Evolutionary conservation across 2,797 vertebrate genomes (phyloP).

Genomic region (Orestias chungarensis): DNA sequence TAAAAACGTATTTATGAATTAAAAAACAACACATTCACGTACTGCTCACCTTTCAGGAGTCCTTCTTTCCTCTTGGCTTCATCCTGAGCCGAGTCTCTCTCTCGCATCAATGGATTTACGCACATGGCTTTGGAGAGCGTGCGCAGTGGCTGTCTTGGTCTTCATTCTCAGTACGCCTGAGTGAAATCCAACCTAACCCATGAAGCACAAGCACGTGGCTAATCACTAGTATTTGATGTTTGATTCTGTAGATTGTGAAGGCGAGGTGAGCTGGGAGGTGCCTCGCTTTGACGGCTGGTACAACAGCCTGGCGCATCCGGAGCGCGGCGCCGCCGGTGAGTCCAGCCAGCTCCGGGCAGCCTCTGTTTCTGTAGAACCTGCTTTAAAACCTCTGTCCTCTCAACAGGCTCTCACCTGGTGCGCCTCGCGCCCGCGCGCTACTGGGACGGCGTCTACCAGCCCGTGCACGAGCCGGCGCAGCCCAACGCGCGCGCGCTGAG

Average conservation of each 20-base stretch:
- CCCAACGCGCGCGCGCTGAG: slow-evolving; percentile 90
- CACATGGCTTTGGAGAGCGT: slow-evolving; percentile 65
- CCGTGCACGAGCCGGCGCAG: slow-evolving; percentile 78
- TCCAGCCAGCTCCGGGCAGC: not conserved
- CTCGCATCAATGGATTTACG: slow-evolving; percentile 78
- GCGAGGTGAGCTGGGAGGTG: slow-evolving; percentile 84
- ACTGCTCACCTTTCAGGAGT: slow-evolving; percentile 27
- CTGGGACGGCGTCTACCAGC: slow-evolving; percentile 87
- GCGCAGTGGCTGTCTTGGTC: slow-evolving; percentile 47
- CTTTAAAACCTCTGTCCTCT: slow-evolving; percentile 23
- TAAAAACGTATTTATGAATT: not conserved
- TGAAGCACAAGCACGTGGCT: not conserved
- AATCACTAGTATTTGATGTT: not conserved
- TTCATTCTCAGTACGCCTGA: slow-evolving; percentile 62
- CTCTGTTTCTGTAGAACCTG: too few species aligned
- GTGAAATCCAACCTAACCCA: slow-evolving; percentile 24
- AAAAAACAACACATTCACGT: slow-evolving; percentile 27
- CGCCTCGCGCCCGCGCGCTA: slow-evolving; percentile 88
- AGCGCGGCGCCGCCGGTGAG: slow-evolving; percentile 83
- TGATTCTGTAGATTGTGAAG: slow-evolving; percentile 67
- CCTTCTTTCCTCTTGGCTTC: slow-evolving; percentile 50
- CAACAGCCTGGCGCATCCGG: slow-evolving; percentile 89
- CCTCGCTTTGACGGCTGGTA: slow-evolving; percentile 96
- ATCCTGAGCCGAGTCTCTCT: slow-evolving; percentile 52
- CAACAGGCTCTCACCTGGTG: slow-evolving; percentile 82